Percentiles rank a stretch among this genome's conserved stretches.
Evolutionary conservation across 2,113 vertebrate genomes (phyloP).

Genomic region (Motacilla tschutschensis): DNA sequence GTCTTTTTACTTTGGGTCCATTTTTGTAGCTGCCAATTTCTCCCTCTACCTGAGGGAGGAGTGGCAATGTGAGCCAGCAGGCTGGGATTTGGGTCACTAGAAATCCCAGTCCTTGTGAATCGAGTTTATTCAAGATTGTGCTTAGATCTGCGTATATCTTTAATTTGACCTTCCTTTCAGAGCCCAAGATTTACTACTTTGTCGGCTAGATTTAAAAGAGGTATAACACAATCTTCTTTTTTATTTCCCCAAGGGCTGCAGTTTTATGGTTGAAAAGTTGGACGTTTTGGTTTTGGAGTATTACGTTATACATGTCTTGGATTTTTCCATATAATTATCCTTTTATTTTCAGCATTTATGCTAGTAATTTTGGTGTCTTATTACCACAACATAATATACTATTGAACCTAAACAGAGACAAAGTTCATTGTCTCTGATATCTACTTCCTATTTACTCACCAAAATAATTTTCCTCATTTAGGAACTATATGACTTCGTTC

Average conservation of each 20-base stretch:
- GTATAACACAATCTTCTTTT: background rate
- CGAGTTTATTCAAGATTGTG: background rate
- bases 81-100: background rate
- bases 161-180: background rate
- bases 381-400: background rate
- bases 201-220: background rate
- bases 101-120: background rate
- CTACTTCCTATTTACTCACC: background rate
- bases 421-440: background rate
- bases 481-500: background rate
- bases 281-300: background rate
- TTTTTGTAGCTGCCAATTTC: background rate
- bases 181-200: background rate
- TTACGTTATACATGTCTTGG: fast-evolving
- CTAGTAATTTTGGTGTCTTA: background rate
- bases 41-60: background rate
- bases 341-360: background rate
- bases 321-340: background rate
- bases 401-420: background rate
- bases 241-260: background rate
- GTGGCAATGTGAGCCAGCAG: background rate
- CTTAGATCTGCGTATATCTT: background rate
- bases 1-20: background rate
- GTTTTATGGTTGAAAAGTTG: background rate
- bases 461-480: slow-evolving; percentile 13